Evolutionary conservation across 2,888 invertebrate genomes (phyloP).

Genomic region (Rotaria sp.): DNA sequence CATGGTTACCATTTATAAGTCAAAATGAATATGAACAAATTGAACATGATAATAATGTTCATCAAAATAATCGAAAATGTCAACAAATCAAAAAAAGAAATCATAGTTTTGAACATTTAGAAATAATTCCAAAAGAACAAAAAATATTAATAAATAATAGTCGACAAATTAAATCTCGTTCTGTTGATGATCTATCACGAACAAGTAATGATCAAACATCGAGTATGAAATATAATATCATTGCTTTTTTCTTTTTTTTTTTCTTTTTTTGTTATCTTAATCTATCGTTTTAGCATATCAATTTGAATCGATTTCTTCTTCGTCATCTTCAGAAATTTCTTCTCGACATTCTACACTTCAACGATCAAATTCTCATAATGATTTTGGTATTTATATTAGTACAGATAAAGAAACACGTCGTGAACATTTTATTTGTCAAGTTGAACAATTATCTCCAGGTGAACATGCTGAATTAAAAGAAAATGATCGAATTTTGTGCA

Average conservation of each 20-base stretch:
- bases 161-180: background rate
- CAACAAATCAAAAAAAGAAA: too few species aligned
- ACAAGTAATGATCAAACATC: background rate
- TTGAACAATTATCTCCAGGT: background rate
- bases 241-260: too few species aligned
- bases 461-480: background rate
- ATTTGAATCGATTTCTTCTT: background rate
- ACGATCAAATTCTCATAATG: background rate
- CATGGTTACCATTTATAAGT: background rate
- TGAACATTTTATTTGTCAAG: background rate
- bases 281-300: background rate
- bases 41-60: background rate
- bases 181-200: background rate
- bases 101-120: too few species aligned
- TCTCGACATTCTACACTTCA: background rate
- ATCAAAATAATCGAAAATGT: too few species aligned
- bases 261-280: too few species aligned
- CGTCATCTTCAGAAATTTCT: background rate
- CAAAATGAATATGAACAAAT: background rate
- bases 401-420: background rate
- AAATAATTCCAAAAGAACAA: background rate
- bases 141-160: too few species aligned
- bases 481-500: conserved; percentile 5
- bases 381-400: background rate
- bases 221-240: background rate